Evolutionary conservation across 2,797 vertebrate species (phyloP).

Genomic region (Sebastes matsubarae): DNA sequence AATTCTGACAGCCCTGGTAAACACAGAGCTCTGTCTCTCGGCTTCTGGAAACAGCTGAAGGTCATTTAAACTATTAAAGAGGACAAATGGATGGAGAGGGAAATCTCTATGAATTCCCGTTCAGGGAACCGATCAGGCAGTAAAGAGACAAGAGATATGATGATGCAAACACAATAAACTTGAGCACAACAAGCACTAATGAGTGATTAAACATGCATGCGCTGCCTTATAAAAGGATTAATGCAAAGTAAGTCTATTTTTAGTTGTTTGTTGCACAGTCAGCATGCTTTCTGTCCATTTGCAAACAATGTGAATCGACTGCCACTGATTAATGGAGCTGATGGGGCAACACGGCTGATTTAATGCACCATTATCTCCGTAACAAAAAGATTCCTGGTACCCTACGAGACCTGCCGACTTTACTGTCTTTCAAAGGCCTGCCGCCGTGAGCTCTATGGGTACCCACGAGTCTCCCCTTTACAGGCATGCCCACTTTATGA

Average conservation of each 20-base stretch:
- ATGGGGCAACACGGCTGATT: background rate
- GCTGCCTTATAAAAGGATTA: background rate
- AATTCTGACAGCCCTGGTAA: background rate
- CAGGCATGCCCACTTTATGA: too few species aligned
- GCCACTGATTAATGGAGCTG: background rate
- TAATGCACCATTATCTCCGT: background rate
- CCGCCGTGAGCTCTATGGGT: accelerated
- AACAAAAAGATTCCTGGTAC: too few species aligned
- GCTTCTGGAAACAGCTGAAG: background rate
- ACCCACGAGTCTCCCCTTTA: too few species aligned
- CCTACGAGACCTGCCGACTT: too few species aligned
- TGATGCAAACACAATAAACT: background rate
- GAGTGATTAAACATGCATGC: background rate
- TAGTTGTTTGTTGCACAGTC: background rate
- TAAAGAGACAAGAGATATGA: background rate
- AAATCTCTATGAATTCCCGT: background rate
- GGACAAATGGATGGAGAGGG: background rate
- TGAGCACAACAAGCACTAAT: background rate
- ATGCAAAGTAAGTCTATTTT: background rate
- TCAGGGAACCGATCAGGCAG: background rate
- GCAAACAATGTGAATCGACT: background rate
- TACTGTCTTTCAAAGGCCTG: too few species aligned
- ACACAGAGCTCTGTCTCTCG: background rate
- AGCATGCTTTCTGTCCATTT: background rate
- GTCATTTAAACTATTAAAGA: background rate